phyloP scores from a whole-genome alignment of 2,888 invertebrate genomes.

The Eilema griseolum region DNA sequence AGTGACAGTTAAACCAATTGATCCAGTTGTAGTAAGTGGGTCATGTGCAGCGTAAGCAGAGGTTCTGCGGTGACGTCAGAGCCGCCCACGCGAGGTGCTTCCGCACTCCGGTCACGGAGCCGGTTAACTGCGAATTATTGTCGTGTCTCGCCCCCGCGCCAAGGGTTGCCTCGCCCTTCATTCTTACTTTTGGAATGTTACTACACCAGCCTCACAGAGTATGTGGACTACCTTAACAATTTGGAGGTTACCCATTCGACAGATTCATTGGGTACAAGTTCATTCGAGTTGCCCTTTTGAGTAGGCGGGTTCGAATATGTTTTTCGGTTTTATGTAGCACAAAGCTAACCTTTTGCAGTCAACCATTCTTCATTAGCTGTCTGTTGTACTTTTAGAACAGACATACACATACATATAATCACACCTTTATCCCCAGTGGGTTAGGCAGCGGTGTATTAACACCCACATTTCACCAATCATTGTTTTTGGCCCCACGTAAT shows the following conservation, averaged over 20 bases:
- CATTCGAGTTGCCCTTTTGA: background rate
- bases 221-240: background rate
- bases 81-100: conserved; percentile 15
- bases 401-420: too few species aligned
- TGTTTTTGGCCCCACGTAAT: too few species aligned
- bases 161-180: conserved; percentile 17
- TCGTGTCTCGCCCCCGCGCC: conserved; percentile 18
- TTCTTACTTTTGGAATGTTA: conserved; percentile 3
- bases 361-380: background rate
- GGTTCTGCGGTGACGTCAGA: conserved; percentile 31
- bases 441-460: too few species aligned
- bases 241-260: background rate
- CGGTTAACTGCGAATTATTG: conserved; percentile 24
- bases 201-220: background rate
- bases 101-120: conserved; percentile 15
- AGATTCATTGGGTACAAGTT: background rate
- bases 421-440: too few species aligned
- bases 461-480: too few species aligned
- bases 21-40: conserved; percentile 23
- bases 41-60: conserved; percentile 17
- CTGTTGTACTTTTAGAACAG: background rate
- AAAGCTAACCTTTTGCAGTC: background rate
- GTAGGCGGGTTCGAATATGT: background rate
- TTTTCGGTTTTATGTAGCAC: background rate
- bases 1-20: conserved; percentile 32